These are phyloP conservation scores for Pycnonotus jocosus DNA, from an alignment of 2,113 vertebrate genomes.

Conservation along the genomic window DNA sequence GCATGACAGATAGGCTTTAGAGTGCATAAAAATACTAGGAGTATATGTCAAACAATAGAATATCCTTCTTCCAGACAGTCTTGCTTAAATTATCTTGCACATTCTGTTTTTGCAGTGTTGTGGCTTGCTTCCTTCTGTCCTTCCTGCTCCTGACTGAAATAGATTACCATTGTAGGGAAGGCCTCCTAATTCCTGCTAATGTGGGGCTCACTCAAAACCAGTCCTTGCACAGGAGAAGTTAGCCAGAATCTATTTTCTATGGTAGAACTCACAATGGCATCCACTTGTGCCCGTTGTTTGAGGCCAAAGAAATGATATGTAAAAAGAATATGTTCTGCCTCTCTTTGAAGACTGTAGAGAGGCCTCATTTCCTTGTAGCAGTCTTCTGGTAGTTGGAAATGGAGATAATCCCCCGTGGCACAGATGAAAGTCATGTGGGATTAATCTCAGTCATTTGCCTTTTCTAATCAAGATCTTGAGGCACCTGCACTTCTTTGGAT, in stretches of 20 bases:
- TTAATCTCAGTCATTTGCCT: neutral
- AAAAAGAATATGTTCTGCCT: neutral
- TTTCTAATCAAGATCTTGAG: neutral
- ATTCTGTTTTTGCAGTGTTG: neutral
- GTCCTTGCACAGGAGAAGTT: neutral
- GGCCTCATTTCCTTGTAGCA: neutral
- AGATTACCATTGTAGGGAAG: neutral
- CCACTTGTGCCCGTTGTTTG: neutral
- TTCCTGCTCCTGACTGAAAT: neutral
- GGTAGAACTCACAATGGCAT: neutral
- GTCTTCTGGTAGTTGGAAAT: neutral
- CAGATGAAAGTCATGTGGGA: neutral
- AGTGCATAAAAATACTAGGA: neutral
- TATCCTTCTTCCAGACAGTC: neutral
- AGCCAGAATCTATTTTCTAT: neutral
- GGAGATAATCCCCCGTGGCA: neutral
- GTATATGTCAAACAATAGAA: neutral
- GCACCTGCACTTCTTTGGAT: neutral
- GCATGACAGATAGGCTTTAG: neutral
- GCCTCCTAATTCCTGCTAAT: neutral
- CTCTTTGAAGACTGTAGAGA: neutral
- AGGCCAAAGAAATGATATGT: neutral
- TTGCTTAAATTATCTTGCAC: neutral
- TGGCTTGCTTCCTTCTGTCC: neutral
- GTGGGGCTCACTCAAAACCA: accelerated